These are phyloP conservation scores for Priocnemis perturbator DNA, from an alignment of 2,888 invertebrate genomes.

Conservation along the genomic window DNA sequence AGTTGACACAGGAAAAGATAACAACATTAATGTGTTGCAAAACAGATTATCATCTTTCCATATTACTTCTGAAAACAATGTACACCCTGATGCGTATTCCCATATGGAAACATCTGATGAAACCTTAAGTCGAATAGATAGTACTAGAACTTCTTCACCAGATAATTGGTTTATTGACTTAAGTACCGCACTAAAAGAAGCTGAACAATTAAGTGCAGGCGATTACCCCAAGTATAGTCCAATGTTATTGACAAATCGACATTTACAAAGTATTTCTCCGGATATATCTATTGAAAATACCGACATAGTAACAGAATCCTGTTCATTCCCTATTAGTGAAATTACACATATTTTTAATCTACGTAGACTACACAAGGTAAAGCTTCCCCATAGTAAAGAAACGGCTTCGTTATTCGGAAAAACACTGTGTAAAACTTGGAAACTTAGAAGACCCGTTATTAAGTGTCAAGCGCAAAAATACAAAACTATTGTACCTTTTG, in stretches of 20 bases:
- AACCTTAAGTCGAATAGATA: constrained; percentile 5
- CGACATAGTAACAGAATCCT: constrained; percentile 22
- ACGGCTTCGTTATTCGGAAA: constrained; percentile 76
- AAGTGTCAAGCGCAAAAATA: constrained; percentile 25
- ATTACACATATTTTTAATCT: constrained; percentile 45
- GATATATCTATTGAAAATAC: background rate
- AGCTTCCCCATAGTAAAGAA: constrained; percentile 58
- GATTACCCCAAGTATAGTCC: constrained; percentile 22
- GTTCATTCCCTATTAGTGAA: background rate
- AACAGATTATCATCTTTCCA: background rate
- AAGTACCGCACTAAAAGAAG: constrained; percentile 66
- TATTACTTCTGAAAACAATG: constrained; percentile 12
- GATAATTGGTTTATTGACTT: constrained; percentile 74
- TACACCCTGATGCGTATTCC: background rate
- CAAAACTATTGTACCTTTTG: constrained; percentile 73
- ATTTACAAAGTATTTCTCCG: constrained; percentile 29
- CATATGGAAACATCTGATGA: too few species aligned
- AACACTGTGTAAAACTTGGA: constrained; percentile 75
- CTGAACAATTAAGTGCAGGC: constrained; percentile 16
- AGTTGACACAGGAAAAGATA: background rate
- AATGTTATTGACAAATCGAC: constrained; percentile 8
- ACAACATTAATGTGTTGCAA: background rate
- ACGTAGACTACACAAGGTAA: constrained; percentile 34
- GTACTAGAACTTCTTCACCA: constrained; percentile 35
- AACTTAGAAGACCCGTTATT: constrained; percentile 45